Percentiles rank a stretch among this genome's conserved stretches.
phyloP scores from a whole-genome alignment of 2,888 invertebrate species.

The Apodemia zela region DNA sequence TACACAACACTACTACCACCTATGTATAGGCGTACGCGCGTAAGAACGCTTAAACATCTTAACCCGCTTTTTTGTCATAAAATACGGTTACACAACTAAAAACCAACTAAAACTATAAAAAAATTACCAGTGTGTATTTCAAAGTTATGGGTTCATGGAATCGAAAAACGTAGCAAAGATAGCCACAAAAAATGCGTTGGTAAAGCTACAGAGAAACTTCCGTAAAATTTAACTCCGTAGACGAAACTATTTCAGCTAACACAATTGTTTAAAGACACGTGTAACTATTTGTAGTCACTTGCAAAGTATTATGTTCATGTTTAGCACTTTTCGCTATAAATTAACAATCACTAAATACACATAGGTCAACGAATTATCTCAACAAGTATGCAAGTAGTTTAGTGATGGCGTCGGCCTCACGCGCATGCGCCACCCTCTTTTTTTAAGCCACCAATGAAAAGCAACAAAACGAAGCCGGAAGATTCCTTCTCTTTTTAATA shows the following conservation, averaged over 20 bases:
- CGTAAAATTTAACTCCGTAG: constrained; percentile 61
- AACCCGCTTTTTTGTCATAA: constrained; percentile 44
- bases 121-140: constrained; percentile 51
- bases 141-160: constrained; percentile 59
- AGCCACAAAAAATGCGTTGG: constrained; percentile 77
- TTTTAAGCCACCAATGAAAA: constrained; percentile 59
- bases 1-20: constrained; percentile 52
- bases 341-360: constrained; percentile 53
- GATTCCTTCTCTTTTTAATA: constrained; percentile 42
- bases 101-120: constrained; percentile 53
- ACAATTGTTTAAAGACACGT: constrained; percentile 46
- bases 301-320: constrained; percentile 57
- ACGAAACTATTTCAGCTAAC: constrained; percentile 46
- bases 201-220: constrained; percentile 68
- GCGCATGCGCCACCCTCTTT: constrained; percentile 79
- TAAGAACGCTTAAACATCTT: constrained; percentile 54
- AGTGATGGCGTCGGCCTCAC: constrained; percentile 81
- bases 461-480: constrained; percentile 33
- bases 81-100: constrained; percentile 37
- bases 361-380: constrained; percentile 54
- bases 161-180: constrained; percentile 51
- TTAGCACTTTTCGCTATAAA: constrained; percentile 57
- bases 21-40: constrained; percentile 62
- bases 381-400: constrained; percentile 65
- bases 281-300: constrained; percentile 53